Conservation (phyloP, 1,140 invertebrate genomes). For the Lamellibrachia luymesi region DNA sequence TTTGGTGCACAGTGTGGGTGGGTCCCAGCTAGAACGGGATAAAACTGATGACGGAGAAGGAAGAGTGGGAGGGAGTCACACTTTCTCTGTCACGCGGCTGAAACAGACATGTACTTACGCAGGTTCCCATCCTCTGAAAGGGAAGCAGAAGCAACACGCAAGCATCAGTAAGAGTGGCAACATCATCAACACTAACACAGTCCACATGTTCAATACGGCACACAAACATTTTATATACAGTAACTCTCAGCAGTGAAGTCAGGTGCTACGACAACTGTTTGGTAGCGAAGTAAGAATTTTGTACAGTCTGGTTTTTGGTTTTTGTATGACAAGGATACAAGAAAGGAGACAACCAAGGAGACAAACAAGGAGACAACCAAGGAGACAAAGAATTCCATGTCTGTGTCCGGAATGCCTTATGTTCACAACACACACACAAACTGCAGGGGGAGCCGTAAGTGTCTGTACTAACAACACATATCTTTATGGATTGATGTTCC, state of each 20-base stretch:
- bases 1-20: not conserved
- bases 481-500: too few species aligned
- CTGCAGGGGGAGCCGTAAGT: not conserved
- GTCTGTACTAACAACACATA: too few species aligned
- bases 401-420: too few species aligned
- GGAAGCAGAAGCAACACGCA: not conserved
- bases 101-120: not conserved
- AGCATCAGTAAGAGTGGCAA: not conserved
- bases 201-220: not conserved
- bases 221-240: too few species aligned
- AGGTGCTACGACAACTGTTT: not conserved
- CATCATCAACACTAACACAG: not conserved
- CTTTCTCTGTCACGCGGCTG: not conserved
- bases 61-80: not conserved
- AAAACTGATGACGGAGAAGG: not conserved
- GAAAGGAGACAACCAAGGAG: too few species aligned
- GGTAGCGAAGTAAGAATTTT: too few species aligned
- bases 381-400: too few species aligned
- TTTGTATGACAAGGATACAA: too few species aligned
- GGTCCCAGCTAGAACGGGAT: not conserved
- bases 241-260: not conserved
- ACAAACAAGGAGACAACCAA: too few species aligned
- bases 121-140: not conserved
- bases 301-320: too few species aligned
- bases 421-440: not conserved